Base-by-base conservation (phyloP, 2,888 invertebrate genomes). In the Aphodius granarius region DNA sequence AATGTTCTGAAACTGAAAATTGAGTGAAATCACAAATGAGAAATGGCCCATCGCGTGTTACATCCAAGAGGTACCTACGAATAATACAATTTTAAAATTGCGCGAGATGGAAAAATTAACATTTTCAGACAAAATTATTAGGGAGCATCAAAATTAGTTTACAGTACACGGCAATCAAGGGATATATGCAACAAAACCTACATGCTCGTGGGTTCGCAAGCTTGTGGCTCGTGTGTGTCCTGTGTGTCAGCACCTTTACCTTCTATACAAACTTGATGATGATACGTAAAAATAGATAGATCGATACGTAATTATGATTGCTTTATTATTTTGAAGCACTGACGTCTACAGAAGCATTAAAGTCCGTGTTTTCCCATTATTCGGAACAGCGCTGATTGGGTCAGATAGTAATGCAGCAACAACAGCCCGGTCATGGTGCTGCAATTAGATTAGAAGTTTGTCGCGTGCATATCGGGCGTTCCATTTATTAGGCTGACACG, bases 381-480 rank as follows among this genome's bases (percentile, higher is more conserved):
- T 68, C 68, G 68, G 68, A 21, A 68, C 68, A 68, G 68, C 68
- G 22, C 68, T 22, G 21, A 22, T 68, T 68, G 21, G 68, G 22
- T 20, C 21, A 19, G 68, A 68, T 68, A 68, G 21, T 68, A 68
- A 68, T 68, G 72, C 68, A 72, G 72, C 72, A 75, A 71, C 71
- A 75, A 75, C 63, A 68, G 68, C 20, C 66, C 66, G 72, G 72
- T 75, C 75, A 72, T 72, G 72, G 74, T 65, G 71, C 23, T 74
- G 70, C 75, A 75, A 75, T 75, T 75, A 75, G 75, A 75, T 75
- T 75, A 75, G 75, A 63, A 68, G 72, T 73, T 66, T 75, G 75
- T 75, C 75, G 75, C 75, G 75, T 75, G 75, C 75, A 75, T 75
- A 75, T 75, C 75, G 66, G 72, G 72, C 75, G 72, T 73, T 75